phyloP scores from a whole-genome alignment of 1,140 invertebrate genomes.

The Proales similis region DNA sequence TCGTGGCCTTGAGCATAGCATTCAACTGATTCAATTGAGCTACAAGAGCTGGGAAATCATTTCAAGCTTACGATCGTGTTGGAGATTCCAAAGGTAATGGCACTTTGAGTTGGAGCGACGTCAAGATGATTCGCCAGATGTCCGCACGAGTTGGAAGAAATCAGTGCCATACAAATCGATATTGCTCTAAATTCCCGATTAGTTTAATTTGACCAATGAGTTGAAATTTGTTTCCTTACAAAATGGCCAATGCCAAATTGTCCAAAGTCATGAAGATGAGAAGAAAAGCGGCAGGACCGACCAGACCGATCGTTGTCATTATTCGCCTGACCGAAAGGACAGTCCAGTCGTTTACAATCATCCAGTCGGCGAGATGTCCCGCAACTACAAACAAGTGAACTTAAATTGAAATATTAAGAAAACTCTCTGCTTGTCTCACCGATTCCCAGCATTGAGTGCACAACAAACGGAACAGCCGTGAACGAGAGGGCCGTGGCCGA shows the following conservation, averaged over 20 bases:
- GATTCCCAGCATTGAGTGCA: constrained; percentile 67
- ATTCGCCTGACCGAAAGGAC: constrained; percentile 65
- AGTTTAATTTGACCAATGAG: neutral
- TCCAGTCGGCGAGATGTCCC: constrained; percentile 66
- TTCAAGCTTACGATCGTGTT: constrained; percentile 69
- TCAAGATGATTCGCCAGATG: constrained; percentile 73
- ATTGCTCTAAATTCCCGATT: constrained; percentile 57
- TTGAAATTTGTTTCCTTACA: constrained; percentile 57
- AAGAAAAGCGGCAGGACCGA: constrained; percentile 67
- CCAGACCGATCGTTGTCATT: constrained; percentile 69
- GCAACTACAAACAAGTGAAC: constrained; percentile 54
- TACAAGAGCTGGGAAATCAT: constrained; percentile 39
- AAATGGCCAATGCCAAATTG: constrained; percentile 63
- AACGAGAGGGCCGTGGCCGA: constrained; percentile 67
- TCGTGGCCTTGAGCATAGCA: constrained; percentile 68
- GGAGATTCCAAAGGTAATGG: constrained; percentile 70
- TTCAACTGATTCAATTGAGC: constrained; percentile 40
- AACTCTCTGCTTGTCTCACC: constrained; percentile 54
- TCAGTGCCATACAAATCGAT: constrained; percentile 69
- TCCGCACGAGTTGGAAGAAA: constrained; percentile 69
- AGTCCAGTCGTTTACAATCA: constrained; percentile 63
- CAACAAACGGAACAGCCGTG: constrained; percentile 68
- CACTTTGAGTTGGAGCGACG: constrained; percentile 69
- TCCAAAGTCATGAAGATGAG: constrained; percentile 67
- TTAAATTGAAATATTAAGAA: neutral